Conservation (phyloP, 2,888 invertebrate species). For the Sipunculus nudus region DNA sequence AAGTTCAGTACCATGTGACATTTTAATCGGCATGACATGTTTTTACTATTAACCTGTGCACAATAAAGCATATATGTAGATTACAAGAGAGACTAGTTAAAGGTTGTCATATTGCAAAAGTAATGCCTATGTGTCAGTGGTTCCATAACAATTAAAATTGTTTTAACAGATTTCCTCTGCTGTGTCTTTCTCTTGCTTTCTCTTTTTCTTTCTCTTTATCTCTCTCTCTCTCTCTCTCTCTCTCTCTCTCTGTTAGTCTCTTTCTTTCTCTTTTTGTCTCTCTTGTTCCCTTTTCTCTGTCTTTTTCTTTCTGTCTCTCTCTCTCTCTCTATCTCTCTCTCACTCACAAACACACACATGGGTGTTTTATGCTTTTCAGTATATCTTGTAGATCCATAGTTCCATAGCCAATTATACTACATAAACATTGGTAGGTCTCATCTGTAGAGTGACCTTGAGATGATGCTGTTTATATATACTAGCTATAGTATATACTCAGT, state of each 20-base stretch:
- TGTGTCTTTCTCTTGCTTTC: not conserved
- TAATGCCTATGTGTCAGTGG: no score
- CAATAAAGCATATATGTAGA: no score
- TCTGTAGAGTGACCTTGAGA: no score
- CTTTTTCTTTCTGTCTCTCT: slow-evolving; percentile 21
- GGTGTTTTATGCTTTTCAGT: no score
- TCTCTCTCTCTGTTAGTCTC: not conserved
- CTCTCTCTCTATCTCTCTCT: slow-evolving; percentile 21
- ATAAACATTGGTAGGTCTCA: not conserved
- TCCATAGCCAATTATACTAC: not conserved
- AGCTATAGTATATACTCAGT: no score
- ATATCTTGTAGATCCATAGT: not conserved
- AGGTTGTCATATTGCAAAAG: no score
- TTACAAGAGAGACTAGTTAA: no score
- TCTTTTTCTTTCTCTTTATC: not conserved
- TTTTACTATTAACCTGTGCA: no score
- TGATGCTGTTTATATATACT: no score
- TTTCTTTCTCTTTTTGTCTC: not conserved
- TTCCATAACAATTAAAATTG: no score
- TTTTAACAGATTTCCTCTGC: not conserved
- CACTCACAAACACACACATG: not conserved
- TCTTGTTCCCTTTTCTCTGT: slow-evolving; percentile 5
- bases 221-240: not conserved
- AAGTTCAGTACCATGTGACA: no score
- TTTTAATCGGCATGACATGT: no score